phyloP scores from a whole-genome alignment of 2,888 invertebrate genomes.

The Heliconius aoede region DNA sequence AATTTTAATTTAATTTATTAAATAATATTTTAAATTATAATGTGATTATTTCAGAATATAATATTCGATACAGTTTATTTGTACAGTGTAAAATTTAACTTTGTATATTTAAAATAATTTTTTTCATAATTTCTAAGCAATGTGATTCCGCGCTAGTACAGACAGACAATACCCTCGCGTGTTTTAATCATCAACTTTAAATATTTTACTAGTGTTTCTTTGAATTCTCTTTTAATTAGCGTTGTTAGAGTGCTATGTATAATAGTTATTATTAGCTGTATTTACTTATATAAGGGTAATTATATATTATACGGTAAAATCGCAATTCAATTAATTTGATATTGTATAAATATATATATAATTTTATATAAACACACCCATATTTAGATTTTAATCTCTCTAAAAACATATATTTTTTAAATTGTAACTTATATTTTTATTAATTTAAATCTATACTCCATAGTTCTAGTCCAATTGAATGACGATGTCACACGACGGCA shows the following conservation, averaged over 20 bases:
- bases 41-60: not conserved
- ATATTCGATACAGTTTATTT: not conserved
- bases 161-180: constrained; percentile 19
- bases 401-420: not conserved
- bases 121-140: not conserved
- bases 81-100: not conserved
- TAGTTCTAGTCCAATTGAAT: not conserved
- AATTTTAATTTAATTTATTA: not conserved
- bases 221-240: constrained; percentile 21
- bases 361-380: no score
- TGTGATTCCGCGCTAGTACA: not conserved
- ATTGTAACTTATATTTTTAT: not conserved
- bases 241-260: constrained; percentile 16
- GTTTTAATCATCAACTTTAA: constrained; percentile 5
- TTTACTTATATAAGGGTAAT: constrained; percentile 1
- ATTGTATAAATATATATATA: no score
- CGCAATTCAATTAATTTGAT: not conserved
- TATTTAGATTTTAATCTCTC: no score
- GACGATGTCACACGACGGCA: constrained; percentile 23
- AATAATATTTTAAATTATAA: not conserved
- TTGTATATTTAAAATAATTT: not conserved
- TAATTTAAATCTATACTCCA: not conserved
- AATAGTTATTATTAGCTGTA: constrained; percentile 3
- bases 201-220: constrained; percentile 19
- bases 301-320: not conserved